Evolutionary conservation across 2,888 invertebrate genomes (phyloP), one percentile per base, ranked within the genome.

Genomic region (Macaria notata): DNA sequence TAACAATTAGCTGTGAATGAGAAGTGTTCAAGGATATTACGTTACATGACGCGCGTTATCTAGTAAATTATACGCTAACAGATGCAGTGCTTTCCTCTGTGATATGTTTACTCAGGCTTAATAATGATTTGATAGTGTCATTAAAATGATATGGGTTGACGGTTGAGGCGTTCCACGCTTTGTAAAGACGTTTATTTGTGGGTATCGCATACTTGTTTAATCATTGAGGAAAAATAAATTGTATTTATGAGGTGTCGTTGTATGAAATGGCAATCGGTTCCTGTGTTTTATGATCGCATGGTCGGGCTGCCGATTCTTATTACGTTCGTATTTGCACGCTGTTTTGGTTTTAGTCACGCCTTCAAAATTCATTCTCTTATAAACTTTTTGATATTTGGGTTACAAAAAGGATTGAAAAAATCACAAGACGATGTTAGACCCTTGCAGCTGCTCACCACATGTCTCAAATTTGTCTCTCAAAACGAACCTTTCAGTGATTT

Each of bases 371-470:
- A 63, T 59, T 61, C 59, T 62, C 62, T 63, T 64, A 59, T 59
- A 58, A 49, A 46, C 46, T 49, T 64, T 61, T 61, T 63, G 59
- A 61, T 64, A 61, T 63, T 64, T 54, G 46, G 57, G 58, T 54
- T 62, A 62, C 51, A 62, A 62, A 62, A 64, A 57, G 46, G 39
- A 56, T 4, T 44, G n/a, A 62, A 66, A 63, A 66, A 74, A 72
- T 70, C 68, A 72, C 68, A 69, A 65, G 62, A 61, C 68, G 64
- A 69, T 56, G 60, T 65, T 61, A 63, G 66, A 71, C 61, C 73
- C 72, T 67, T 79, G 81, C 89, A 90, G 85, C 87, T 89, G 89
- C 81, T 76, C 69, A 67, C 81, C 89, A 89, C 76, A 84, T 89
- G 89, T 81, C 81, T 77, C 70, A 70, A 55, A 83, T 84, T 83